These are phyloP conservation scores for Paragorgia papillata DNA, from an alignment of 92 coral and sea anemone genomes.

Conservation along the genomic window DNA sequence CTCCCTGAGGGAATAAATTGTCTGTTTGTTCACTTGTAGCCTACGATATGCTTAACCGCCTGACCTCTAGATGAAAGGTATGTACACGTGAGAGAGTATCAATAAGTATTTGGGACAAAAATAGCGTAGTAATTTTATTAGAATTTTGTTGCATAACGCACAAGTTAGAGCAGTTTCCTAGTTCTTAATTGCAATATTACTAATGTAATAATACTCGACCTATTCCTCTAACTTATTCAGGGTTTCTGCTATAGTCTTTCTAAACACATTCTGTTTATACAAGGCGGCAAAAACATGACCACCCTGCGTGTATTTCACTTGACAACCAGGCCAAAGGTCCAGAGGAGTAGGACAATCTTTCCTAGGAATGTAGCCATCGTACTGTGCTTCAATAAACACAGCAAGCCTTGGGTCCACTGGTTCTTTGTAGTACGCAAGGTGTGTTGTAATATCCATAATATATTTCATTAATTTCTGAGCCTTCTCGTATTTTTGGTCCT, in stretches of 20 bases:
- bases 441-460: slow-evolving; percentile 88
- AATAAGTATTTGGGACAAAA: no score
- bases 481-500: slow-evolving; percentile 20
- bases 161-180: no score
- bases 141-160: no score
- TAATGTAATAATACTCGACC: no score
- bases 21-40: no score
- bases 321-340: slow-evolving; percentile 83
- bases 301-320: slow-evolving; percentile 67
- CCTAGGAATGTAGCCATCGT: slow-evolving; percentile 92
- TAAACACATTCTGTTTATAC: slow-evolving; percentile 67
- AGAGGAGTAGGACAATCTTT: slow-evolving; percentile 63
- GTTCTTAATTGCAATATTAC: no score
- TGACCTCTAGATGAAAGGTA: no score
- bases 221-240: slow-evolving; percentile 52
- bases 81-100: no score
- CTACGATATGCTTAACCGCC: no score
- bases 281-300: slow-evolving; percentile 83
- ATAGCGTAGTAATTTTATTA: no score
- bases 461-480: slow-evolving; percentile 78
- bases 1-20: no score
- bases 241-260: slow-evolving; percentile 71
- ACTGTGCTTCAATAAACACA: slow-evolving; percentile 77
- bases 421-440: slow-evolving; percentile 71
- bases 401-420: slow-evolving; percentile 82